phyloP scores from a whole-genome alignment of 1,140 invertebrate species.

The Penaeus vannamei region DNA sequence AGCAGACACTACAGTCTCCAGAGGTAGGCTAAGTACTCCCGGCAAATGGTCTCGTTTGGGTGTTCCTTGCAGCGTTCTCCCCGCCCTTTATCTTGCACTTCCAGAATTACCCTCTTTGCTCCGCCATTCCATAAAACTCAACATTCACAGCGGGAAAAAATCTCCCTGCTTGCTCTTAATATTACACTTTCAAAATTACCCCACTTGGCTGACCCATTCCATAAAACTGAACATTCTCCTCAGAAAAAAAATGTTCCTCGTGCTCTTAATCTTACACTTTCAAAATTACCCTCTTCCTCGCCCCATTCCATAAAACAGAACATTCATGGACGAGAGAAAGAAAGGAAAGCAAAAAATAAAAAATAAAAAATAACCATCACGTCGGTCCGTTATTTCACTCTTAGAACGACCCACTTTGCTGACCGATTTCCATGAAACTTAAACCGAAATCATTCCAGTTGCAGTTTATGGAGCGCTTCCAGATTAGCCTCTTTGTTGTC shows the following conservation, averaged over 20 bases:
- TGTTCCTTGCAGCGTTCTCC: conserved; percentile 47
- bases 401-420: conserved; percentile 43
- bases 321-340: conserved; percentile 47
- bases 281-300: conserved; percentile 62
- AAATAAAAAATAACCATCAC: conserved; percentile 11
- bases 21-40: conserved; percentile 48
- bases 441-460: conserved; percentile 55
- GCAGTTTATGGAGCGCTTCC: conserved; percentile 39
- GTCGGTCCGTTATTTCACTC: conserved; percentile 53
- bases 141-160: conserved; percentile 35
- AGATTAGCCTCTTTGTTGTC: background rate
- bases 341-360: conserved; percentile 7
- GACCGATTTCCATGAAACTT: conserved; percentile 59
- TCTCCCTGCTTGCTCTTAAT: conserved; percentile 53
- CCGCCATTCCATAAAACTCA: conserved; percentile 57
- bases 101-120: conserved; percentile 55
- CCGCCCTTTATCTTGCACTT: conserved; percentile 56
- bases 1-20: background rate
- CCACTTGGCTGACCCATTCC: conserved; percentile 63
- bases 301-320: conserved; percentile 59
- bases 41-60: conserved; percentile 42
- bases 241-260: conserved; percentile 39
- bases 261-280: conserved; percentile 60
- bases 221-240: conserved; percentile 57
- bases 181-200: conserved; percentile 63